Evolutionary conservation across 2,113 vertebrate species (phyloP).

Genomic region (Oceanites oceanicus): DNA sequence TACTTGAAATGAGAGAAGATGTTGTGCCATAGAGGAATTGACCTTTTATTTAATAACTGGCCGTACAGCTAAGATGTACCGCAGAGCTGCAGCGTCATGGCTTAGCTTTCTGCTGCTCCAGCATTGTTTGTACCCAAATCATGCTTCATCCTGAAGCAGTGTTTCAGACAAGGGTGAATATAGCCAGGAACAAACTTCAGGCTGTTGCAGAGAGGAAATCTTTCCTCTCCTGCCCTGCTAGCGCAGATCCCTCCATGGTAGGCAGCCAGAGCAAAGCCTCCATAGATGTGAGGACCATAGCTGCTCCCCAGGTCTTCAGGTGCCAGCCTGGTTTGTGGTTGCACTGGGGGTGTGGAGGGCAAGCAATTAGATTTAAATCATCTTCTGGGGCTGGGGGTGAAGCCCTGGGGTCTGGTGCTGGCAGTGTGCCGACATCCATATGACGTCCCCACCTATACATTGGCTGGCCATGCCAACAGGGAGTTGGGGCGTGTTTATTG

Average conservation of each 20-base stretch:
- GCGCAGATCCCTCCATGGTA: not conserved
- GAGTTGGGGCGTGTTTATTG: not conserved
- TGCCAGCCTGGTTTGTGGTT: not conserved
- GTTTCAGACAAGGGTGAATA: not conserved
- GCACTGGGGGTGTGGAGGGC: not conserved
- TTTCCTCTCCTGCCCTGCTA: not conserved
- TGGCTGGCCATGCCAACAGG: not conserved
- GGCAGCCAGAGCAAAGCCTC: not conserved
- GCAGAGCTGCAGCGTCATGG: not conserved
- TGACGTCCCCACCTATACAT: not conserved
- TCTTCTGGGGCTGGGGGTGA: not conserved
- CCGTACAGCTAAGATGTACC: not conserved
- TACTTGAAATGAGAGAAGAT: not conserved
- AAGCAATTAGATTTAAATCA: not conserved
- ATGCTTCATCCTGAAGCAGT: not conserved
- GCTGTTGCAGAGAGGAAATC: not conserved
- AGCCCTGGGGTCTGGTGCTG: not conserved
- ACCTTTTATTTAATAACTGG: slow-evolving; percentile 6
- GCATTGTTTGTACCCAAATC: not conserved
- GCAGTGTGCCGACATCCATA: not conserved
- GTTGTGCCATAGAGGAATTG: not conserved
- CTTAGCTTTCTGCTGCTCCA: not conserved
- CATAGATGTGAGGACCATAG: not conserved
- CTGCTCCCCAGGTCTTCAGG: not conserved
- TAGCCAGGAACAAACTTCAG: not conserved